Conservation (phyloP, 64 coral and sea anemone species). For the Anthopleura sola region DNA sequence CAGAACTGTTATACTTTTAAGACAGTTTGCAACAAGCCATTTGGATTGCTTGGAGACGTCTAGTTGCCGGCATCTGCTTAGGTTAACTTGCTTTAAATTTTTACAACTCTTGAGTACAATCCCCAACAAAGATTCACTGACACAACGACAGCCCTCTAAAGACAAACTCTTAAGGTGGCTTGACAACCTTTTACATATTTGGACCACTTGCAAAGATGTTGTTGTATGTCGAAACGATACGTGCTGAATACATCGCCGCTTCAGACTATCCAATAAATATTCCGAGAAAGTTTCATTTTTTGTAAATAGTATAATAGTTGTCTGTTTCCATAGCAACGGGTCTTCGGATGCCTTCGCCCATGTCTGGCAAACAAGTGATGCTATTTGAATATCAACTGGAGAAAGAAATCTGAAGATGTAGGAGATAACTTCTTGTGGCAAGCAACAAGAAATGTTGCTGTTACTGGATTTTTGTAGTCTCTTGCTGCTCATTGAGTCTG, state of each 20-base stretch:
- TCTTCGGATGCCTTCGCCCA: conserved; percentile 75
- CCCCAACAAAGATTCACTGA: conserved; percentile 39
- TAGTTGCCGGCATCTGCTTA: conserved; percentile 78
- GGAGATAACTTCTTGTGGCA: conserved; percentile 73
- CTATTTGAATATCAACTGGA: conserved; percentile 47
- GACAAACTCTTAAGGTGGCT: conserved; percentile 39
- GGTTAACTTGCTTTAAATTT: conserved; percentile 47
- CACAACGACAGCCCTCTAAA: conserved; percentile 62
- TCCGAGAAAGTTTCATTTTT: conserved; percentile 64
- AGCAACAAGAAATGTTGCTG: conserved; percentile 11
- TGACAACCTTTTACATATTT: conserved; percentile 72
- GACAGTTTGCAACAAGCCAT: conserved; percentile 36
- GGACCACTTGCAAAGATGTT: conserved; percentile 61
- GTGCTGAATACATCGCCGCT: conserved; percentile 56
- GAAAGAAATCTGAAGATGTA: conserved; percentile 86
- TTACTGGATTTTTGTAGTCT: not conserved
- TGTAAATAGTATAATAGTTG: conserved; percentile 37
- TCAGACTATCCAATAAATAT: conserved; percentile 64
- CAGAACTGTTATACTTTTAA: conserved; percentile 27
- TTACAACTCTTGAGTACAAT: conserved; percentile 37
- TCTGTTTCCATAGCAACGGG: conserved; percentile 76
- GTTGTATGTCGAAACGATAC: conserved; percentile 50
- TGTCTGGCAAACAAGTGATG: conserved; percentile 58
- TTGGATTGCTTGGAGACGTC: conserved; percentile 41
- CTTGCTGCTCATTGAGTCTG: not conserved